Conservation (phyloP, 2,888 invertebrate species). For the Amblyteles armatorius region DNA sequence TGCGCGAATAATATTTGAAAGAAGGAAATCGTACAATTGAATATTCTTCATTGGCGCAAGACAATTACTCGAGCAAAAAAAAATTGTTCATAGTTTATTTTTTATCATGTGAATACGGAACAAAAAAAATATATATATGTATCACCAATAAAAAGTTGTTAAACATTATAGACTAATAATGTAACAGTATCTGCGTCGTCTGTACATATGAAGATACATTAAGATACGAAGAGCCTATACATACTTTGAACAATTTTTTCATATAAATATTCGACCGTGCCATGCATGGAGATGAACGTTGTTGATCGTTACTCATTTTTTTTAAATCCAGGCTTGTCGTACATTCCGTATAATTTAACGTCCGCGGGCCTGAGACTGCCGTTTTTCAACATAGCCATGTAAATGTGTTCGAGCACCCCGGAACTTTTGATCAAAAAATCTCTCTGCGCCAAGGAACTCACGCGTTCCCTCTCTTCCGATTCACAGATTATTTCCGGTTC, state of each 20-base stretch:
- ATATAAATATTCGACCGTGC: not conserved
- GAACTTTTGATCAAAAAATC: slow-evolving; percentile 90
- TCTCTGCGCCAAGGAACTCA: slow-evolving; percentile 88
- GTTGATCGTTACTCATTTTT: slow-evolving; percentile 50
- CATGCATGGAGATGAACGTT: not conserved
- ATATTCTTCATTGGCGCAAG: slow-evolving; percentile 53
- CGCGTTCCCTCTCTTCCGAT: slow-evolving; percentile 90
- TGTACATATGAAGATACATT: slow-evolving; percentile 61
- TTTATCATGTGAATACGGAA: slow-evolving; percentile 88
- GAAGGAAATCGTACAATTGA: slow-evolving; percentile 58
- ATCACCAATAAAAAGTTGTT: slow-evolving; percentile 89
- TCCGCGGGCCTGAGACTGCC: slow-evolving; percentile 88
- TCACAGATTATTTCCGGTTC: slow-evolving; percentile 89
- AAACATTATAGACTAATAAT: slow-evolving; percentile 80
- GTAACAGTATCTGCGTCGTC: slow-evolving; percentile 59
- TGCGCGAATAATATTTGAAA: slow-evolving; percentile 51
- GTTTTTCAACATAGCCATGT: slow-evolving; percentile 89
- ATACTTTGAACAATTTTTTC: slow-evolving; percentile 34
- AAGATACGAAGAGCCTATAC: slow-evolving; percentile 52
- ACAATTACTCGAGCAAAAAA: slow-evolving; percentile 58
- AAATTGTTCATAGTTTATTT: slow-evolving; percentile 89
- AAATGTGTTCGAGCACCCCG: slow-evolving; percentile 89
- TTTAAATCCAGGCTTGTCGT: slow-evolving; percentile 83
- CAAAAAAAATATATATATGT: slow-evolving; percentile 84
- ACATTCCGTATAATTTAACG: slow-evolving; percentile 88